Percentiles rank a stretch among this genome's conserved stretches.
These are phyloP conservation scores for Vollenhovia emeryi DNA, from an alignment of 1,140 invertebrate species.

Conservation along the genomic window DNA sequence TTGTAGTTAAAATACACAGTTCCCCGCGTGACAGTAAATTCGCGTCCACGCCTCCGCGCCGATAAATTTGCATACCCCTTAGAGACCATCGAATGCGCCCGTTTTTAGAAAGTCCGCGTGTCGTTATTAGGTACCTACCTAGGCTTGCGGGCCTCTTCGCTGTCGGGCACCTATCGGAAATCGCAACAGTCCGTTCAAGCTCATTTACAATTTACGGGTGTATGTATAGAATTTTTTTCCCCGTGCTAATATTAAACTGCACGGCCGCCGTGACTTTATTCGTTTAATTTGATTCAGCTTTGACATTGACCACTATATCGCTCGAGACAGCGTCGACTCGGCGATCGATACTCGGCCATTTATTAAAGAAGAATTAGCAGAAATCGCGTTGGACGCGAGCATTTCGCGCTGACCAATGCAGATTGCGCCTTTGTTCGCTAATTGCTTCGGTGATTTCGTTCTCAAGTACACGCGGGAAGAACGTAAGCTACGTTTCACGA, in stretches of 20 bases:
- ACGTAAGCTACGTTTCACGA: not conserved
- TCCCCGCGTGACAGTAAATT: conserved; percentile 68
- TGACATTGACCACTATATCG: not conserved
- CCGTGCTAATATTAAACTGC: not conserved
- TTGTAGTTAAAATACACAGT: conserved; percentile 55
- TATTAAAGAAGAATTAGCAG: not conserved
- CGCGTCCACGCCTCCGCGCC: conserved; percentile 62
- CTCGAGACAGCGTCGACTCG: not conserved
- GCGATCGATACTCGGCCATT: not conserved
- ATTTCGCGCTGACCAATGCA: not conserved
- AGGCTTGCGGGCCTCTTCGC: not conserved
- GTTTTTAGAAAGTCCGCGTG: conserved; percentile 20
- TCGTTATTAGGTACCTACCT: no score
- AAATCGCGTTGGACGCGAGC: not conserved
- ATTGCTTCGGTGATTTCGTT: conserved; percentile 15
- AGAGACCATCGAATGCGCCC: conserved; percentile 43
- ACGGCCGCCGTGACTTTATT: not conserved
- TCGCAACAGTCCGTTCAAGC: not conserved
- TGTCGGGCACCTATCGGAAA: not conserved
- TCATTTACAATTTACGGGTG: not conserved
- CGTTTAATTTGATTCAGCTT: not conserved
- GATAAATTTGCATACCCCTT: conserved; percentile 61
- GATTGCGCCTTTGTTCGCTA: not conserved
- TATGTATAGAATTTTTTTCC: not conserved
- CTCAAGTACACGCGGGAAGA: not conserved